These are phyloP conservation scores for Turritopsis dohrnii DNA, from an alignment of 30 jellyfish, hydroid and myxozoan genomes.

Conservation along the genomic window DNA sequence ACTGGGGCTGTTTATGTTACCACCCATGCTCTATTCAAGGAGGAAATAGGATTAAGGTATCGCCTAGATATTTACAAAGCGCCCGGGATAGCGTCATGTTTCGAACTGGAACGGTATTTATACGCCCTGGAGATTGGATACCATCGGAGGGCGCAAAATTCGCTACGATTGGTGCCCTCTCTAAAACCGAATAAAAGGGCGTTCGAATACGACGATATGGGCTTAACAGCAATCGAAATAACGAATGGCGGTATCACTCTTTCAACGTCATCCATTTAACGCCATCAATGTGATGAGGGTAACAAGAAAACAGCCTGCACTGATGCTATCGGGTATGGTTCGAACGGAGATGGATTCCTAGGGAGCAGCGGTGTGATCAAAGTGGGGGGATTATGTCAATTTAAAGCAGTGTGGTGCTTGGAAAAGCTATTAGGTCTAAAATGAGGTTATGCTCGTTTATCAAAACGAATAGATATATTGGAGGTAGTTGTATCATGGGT, in stretches of 20 bases:
- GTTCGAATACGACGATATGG: not conserved
- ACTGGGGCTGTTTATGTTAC: not conserved
- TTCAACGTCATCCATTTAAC: not conserved
- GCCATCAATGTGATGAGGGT: not conserved
- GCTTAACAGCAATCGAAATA: not conserved
- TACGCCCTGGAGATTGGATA: not conserved
- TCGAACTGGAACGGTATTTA: not conserved
- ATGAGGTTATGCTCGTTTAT: too few relatives aligned
- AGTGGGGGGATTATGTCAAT: not conserved
- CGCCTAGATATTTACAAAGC: not conserved
- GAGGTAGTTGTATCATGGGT: too few relatives aligned
- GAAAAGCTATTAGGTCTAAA: too few relatives aligned
- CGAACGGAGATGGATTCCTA: not conserved
- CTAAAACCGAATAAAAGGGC: not conserved
- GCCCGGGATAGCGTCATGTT: not conserved
- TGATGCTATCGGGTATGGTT: not conserved
- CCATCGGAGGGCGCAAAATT: not conserved
- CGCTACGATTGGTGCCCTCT: not conserved
- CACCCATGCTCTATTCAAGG: not conserved
- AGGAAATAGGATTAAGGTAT: not conserved
- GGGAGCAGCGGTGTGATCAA: not conserved
- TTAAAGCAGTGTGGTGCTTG: not conserved
- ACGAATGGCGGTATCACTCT: not conserved
- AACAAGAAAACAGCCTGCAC: not conserved
- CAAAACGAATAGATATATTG: too few relatives aligned